Conservation (phyloP, 2,797 vertebrate genomes). For the Thalassophryne amazonica region DNA sequence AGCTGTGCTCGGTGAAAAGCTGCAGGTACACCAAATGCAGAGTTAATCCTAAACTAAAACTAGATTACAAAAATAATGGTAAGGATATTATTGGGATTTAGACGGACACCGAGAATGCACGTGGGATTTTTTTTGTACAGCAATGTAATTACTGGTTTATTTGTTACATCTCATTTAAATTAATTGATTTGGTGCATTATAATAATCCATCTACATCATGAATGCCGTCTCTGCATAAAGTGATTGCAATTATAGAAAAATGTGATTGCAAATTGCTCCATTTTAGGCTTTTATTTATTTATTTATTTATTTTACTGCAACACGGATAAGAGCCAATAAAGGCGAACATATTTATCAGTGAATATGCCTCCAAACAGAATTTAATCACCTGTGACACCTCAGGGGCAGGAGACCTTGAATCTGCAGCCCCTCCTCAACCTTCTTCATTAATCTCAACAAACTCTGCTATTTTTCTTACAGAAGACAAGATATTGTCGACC, state of each 20-base stretch:
- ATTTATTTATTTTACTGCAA: neutral
- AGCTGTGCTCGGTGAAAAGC: conserved; percentile 12
- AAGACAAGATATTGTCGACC: conserved; percentile 66
- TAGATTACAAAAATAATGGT: neutral
- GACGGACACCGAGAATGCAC: neutral
- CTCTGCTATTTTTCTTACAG: conserved; percentile 47
- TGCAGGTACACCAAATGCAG: no score
- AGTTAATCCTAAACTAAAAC: no score
- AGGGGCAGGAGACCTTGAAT: conserved; percentile 33
- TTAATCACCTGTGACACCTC: conserved; percentile 43
- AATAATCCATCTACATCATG: neutral
- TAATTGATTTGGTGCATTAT: neutral
- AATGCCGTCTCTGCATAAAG: neutral
- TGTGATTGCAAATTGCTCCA: neutral
- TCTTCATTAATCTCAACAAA: conserved; percentile 64
- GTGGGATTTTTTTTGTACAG: neutral
- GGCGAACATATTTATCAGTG: conserved; percentile 10
- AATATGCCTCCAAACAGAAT: conserved; percentile 26
- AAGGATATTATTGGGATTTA: neutral
- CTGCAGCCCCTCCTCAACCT: conserved; percentile 28
- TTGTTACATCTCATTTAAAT: neutral
- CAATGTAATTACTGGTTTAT: neutral
- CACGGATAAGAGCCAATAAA: conserved; percentile 4
- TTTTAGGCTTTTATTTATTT: neutral
- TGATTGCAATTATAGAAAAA: neutral